phyloP scores from a whole-genome alignment of 2,888 invertebrate genomes.

The Himalopsyche anomala region DNA sequence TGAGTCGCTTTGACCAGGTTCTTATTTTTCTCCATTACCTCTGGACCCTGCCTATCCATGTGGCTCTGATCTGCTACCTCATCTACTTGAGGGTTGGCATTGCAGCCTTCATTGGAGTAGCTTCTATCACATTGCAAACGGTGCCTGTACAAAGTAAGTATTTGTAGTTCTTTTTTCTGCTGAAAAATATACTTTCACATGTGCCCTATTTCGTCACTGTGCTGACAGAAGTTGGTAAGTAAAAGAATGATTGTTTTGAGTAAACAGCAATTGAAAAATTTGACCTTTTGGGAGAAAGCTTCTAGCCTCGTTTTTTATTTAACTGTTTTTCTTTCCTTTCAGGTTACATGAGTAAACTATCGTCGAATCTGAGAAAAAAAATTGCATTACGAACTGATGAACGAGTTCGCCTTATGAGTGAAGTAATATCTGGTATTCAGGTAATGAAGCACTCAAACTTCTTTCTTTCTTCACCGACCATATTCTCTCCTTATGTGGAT shows the following conservation, averaged over 20 bases:
- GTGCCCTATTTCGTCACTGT: too few species aligned
- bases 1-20: constrained; percentile 77
- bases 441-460: constrained; percentile 74
- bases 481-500: too few species aligned
- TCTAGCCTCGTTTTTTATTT: too few species aligned
- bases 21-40: constrained; percentile 76
- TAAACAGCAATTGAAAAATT: too few species aligned
- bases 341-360: constrained; percentile 82
- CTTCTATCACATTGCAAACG: constrained; percentile 72
- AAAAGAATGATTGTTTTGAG: too few species aligned
- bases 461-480: too few species aligned
- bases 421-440: constrained; percentile 94
- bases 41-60: constrained; percentile 76
- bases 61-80: constrained; percentile 73
- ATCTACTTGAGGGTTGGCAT: constrained; percentile 70
- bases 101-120: constrained; percentile 74
- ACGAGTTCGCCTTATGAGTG: constrained; percentile 94
- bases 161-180: neutral
- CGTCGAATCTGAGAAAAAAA: constrained; percentile 82
- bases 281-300: too few species aligned
- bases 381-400: constrained; percentile 93
- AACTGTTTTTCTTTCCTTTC: constrained; percentile 52
- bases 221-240: too few species aligned
- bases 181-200: too few species aligned
- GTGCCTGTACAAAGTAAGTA: constrained; percentile 77